Base-by-base conservation (phyloP, 2,797 vertebrate genomes). In the Eidolon dupreanum region DNA sequence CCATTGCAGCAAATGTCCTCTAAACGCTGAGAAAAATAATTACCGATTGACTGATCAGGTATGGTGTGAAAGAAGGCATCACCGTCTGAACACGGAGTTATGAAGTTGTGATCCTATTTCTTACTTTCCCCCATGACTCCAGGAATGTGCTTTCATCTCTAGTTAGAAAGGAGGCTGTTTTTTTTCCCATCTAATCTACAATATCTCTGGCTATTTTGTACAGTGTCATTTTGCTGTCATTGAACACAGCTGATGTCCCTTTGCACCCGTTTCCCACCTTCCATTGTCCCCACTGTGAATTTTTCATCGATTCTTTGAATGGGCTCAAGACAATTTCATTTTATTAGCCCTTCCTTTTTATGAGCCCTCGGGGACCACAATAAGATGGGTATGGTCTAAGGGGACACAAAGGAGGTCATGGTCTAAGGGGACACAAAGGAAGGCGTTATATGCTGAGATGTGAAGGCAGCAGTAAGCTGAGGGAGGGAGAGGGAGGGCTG, bases 241-340 rank as follows among this genome's bases (percentile, higher is more conserved):
- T 93, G 49, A 63, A n/a, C 31, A 65, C 33, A 84, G n/a, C 38
- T 66, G 6, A 36, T 68, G 22, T 75, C 22, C 20, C 38, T 65
- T 24, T n/a, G 24, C n/a, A 55, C 33, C 74, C 22, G 63, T 53
- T 55, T 33, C 22, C 41, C 61, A 68, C 4, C 28, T 81, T 88
- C 19, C 8, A 31, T 7, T 63, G 16, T 77, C 68, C 9, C 46
- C 15, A 7, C 22, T 57, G 41, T 20, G 38, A 13, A 81, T 10
- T 90, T 68, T 81, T 68, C 57, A 59, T 6, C 66, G 61, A 90
- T 59, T 74, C 53, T 68, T 89, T 84, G 75, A 95, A 84, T 71
- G 10, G n/a, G 31, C 38, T 65, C 28, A 91, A 28, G 20, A 16
- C 46, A 71, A 41, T 75, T 92, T 74, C 41, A 31, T n/a, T 94